Evolutionary conservation across 1,140 invertebrate species (phyloP).

Genomic region (Pectinophora gossypiella): DNA sequence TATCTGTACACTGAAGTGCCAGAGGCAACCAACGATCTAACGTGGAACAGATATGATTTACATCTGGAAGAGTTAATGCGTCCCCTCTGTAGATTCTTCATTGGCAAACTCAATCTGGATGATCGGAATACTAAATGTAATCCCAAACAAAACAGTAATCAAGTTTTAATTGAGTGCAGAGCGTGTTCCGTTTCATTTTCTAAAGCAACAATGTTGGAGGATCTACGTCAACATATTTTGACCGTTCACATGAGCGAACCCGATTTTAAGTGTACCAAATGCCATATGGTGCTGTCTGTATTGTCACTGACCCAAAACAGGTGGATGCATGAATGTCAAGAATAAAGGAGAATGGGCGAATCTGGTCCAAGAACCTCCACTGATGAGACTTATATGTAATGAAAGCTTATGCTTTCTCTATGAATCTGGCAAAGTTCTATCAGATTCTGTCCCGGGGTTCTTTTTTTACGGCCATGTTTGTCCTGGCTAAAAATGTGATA

Average conservation of each 20-base stretch:
- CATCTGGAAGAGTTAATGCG: constrained; percentile 39
- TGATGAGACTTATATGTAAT: too few relatives aligned
- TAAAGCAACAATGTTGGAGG: constrained; percentile 1
- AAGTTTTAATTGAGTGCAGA: constrained; percentile 23
- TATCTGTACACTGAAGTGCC: constrained; percentile 31
- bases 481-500: too few relatives aligned
- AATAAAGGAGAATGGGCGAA: too few relatives aligned
- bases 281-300: constrained; percentile 26
- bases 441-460: too few relatives aligned
- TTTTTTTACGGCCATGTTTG: too few relatives aligned
- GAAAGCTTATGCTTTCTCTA: too few relatives aligned
- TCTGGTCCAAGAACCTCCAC: too few relatives aligned
- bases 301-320: constrained; percentile 20
- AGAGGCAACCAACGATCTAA: background rate
- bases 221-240: constrained; percentile 25
- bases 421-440: too few relatives aligned
- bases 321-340: constrained; percentile 35
- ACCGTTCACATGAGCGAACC: constrained; percentile 23
- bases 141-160: background rate
- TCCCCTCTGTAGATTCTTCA: constrained; percentile 21
- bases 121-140: background rate
- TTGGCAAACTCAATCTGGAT: constrained; percentile 6
- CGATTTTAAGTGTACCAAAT: constrained; percentile 36
- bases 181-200: constrained; percentile 21
- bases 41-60: constrained; percentile 32